Evolutionary conservation across 2,888 invertebrate genomes (phyloP), one percentile per base, ranked within the genome.

Genomic region (Myopa tessellatipennis): DNA sequence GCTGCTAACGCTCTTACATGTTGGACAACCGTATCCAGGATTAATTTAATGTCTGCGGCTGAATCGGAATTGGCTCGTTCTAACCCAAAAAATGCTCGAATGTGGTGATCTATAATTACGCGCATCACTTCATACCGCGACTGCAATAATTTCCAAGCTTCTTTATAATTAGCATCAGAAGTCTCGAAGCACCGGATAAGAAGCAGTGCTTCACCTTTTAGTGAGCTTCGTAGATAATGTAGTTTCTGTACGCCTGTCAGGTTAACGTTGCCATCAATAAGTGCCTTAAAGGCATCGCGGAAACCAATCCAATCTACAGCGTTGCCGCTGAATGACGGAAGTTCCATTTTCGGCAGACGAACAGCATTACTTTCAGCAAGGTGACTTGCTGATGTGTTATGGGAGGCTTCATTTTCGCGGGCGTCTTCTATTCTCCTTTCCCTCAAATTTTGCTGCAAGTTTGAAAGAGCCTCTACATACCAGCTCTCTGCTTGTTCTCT

Each of bases 81-180:
- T 10, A 61, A 40, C 6, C 61, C 61, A 12, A 26, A 45, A 10
- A 73, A 1, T n/a, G 73, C 60, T 16, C 61, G 6, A n/a, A 73
- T n/a, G 26, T 73, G 73, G 26, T 61, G 40, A 10, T 73, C 61
- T 8, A 63, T n/a, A 34, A 73, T 73, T 12, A 73, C 63, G 12
- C 73, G 61, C 26, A 50, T 40, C 18, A 73, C 63, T 12, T 63
- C 38, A 38, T 73, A 73, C 12, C 73, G 18, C 7, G 26, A 8
- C 16, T 73, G 26, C 45, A 73, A 40, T 18, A 73, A 45, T 14
- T 45, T 40, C 73, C 73, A 73, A 4, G 73, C 73, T 73, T 73
- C 73, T 18, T 58, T 52, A 52, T 52, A 70, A 52, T 70, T 70
- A 6, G 55, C 70, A 26, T 70, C 70, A 16, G 45, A 52, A 70